A percentile compares a stretch with the other conserved stretches of the same genome.
Conservation (phyloP, 2,113 vertebrate species). For the Apeltes quadracus region DNA sequence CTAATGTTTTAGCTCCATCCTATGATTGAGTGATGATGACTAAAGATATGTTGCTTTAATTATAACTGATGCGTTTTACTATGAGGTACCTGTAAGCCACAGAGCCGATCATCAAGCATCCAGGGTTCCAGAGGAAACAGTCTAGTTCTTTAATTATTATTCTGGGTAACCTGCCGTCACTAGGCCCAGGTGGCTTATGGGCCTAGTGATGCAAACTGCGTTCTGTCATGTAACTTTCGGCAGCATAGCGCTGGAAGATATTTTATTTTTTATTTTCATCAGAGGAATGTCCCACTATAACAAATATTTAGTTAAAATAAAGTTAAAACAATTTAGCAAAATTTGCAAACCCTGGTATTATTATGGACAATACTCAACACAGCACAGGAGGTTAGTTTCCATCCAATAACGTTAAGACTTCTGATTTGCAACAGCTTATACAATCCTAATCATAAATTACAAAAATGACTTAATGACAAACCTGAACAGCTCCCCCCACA, state of each 20-base stretch:
- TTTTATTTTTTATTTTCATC: background rate
- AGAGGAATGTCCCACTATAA: too few species aligned
- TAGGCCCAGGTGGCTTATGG: constrained; percentile 37
- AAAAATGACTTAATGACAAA: background rate
- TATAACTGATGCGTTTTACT: background rate
- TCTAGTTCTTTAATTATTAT: background rate
- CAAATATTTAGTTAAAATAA: too few species aligned
- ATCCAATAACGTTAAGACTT: background rate
- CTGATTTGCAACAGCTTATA: background rate
- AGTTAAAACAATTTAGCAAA: background rate
- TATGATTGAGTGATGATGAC: background rate
- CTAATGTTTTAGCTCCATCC: background rate
- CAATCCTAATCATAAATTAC: background rate
- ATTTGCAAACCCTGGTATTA: background rate
- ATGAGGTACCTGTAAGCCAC: background rate
- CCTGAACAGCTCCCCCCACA: background rate
- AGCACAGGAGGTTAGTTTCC: background rate
- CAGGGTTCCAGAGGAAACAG: background rate
- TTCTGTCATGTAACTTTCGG: background rate
- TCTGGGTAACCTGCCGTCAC: background rate
- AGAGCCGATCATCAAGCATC: too few species aligned
- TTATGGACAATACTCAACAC: background rate
- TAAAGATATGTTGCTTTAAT: background rate
- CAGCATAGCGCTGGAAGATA: background rate
- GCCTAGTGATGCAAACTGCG: too few species aligned